Evolutionary conservation across 2,888 invertebrate species (phyloP).

Genomic region (Drosophila subquinaria): DNA sequence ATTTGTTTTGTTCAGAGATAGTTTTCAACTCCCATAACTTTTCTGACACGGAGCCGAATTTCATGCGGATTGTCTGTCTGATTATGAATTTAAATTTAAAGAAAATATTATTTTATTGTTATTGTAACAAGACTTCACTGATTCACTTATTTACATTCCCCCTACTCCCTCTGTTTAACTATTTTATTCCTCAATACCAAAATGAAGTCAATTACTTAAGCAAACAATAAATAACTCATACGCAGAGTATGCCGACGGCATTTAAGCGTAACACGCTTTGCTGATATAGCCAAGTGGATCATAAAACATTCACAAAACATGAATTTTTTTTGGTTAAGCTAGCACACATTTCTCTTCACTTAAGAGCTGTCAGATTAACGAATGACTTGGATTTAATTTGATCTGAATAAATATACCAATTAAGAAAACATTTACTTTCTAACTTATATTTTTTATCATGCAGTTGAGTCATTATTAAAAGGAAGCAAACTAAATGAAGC

Average conservation of each 20-base stretch:
- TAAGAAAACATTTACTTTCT: neutral
- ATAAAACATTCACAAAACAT: slow-evolving; percentile 48
- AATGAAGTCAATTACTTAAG: neutral
- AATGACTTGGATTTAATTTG: neutral
- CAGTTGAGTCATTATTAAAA: neutral
- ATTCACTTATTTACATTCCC: too few species aligned
- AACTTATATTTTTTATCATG: neutral
- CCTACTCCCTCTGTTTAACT: too few species aligned
- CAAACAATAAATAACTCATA: slow-evolving; percentile 64
- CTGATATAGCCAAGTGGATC: slow-evolving; percentile 59
- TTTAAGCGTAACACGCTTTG: slow-evolving; percentile 47
- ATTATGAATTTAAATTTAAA: too few species aligned
- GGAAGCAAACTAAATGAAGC: neutral
- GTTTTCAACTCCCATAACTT: too few species aligned
- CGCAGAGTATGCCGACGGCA: slow-evolving; percentile 56
- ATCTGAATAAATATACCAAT: neutral
- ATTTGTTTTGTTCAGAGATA: neutral
- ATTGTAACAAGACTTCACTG: too few species aligned
- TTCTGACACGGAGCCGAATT: too few species aligned
- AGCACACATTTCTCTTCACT: too few species aligned
- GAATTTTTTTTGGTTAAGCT: slow-evolving; percentile 23
- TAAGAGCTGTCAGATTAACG: neutral
- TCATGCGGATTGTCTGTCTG: too few species aligned
- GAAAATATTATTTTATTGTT: too few species aligned
- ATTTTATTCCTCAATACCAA: neutral